These are phyloP conservation scores for Gerris lacustris DNA, from an alignment of 2,888 invertebrate genomes.

Conservation along the genomic window DNA sequence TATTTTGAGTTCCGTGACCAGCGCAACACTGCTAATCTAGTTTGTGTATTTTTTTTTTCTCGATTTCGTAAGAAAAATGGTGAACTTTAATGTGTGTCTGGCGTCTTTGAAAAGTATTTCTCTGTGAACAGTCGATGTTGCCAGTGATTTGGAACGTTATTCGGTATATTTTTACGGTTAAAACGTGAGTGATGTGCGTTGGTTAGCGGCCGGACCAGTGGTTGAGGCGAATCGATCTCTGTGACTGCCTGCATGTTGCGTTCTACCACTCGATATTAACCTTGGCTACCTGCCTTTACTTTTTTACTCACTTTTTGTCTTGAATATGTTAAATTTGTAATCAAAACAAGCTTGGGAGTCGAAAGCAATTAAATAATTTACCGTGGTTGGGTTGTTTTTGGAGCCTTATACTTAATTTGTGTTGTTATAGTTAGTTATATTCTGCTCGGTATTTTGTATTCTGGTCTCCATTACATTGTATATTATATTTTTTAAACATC, in stretches of 20 bases:
- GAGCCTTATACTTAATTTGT: too few relatives aligned
- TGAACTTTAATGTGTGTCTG: not conserved
- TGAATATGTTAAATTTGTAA: too few relatives aligned
- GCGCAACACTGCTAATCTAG: constrained; percentile 2
- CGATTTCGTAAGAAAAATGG: not conserved
- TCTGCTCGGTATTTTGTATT: too few relatives aligned
- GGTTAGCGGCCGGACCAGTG: not conserved
- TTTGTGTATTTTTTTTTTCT: not conserved
- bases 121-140: not conserved
- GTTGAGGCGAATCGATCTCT: not conserved
- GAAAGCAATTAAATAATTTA: too few relatives aligned
- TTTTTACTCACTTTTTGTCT: not conserved
- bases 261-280: constrained; percentile 1
- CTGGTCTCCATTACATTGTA: too few relatives aligned
- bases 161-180: not conserved
- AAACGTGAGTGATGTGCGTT: not conserved
- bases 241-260: not conserved
- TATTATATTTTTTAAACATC: too few relatives aligned
- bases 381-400: too few relatives aligned
- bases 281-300: not conserved
- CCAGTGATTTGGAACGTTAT: not conserved
- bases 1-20: not conserved
- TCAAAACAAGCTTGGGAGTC: too few relatives aligned
- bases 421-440: too few relatives aligned
- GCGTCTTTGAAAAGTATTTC: not conserved